Conservation (phyloP, 1,140 invertebrate genomes). For the Rhopalosiphum padi region DNA sequence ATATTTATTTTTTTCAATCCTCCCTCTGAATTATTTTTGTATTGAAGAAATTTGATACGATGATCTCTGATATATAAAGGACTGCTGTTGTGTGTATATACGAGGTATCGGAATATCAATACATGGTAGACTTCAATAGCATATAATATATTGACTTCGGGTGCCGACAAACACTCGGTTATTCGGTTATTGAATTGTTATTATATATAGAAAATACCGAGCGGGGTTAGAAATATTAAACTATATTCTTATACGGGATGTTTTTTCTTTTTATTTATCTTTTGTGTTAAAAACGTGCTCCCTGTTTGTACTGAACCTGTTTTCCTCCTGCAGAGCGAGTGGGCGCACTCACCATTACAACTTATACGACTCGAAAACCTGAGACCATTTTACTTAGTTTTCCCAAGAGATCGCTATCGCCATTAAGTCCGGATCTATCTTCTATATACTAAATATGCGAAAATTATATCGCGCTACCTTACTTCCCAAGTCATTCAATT, state of each 20-base stretch:
- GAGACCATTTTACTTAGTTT: background rate
- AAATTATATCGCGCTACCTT: constrained; percentile 23
- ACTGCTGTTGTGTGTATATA: background rate
- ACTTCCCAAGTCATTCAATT: constrained; percentile 56
- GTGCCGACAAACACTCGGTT: constrained; percentile 30
- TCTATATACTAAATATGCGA: constrained; percentile 10
- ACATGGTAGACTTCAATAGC: background rate
- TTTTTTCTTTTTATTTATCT: background rate
- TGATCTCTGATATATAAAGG: background rate
- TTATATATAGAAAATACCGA: background rate
- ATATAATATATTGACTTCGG: constrained; percentile 4
- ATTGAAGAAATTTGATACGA: constrained; percentile 1
- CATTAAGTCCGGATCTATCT: background rate
- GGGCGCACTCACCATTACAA: background rate
- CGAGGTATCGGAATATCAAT: background rate
- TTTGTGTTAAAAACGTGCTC: background rate
- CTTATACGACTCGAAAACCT: background rate
- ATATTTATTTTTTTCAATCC: background rate
- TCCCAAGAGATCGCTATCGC: constrained; percentile 53
- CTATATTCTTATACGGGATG: background rate
- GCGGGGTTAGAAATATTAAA: background rate
- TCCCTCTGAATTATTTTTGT: constrained; percentile 2
- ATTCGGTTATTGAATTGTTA: background rate
- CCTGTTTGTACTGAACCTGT: background rate
- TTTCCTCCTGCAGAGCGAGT: background rate